Evolutionary conservation across 64 coral and sea anemone species (phyloP), one percentile per base, ranked within the genome.

Genomic region (Orbicella faveolata): DNA sequence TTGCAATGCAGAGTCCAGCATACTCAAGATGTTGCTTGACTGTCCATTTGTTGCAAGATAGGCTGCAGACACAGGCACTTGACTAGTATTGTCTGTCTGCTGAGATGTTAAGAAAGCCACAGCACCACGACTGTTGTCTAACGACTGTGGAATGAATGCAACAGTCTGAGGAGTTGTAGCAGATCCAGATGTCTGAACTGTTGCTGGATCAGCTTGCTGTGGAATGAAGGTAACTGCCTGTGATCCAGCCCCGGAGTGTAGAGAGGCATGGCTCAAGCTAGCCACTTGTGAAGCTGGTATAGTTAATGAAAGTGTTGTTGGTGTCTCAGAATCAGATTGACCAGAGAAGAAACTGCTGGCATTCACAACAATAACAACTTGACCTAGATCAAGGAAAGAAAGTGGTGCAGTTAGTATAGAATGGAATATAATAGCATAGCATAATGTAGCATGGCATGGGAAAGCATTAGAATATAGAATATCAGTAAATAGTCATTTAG

Each of bases 281-380:
- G 91, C 86, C 75, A 96, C 39, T 75, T 96, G 95, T 44, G 95
- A 96, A 23, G 95, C 74, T 44, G 92, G 95, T 63, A 96, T 82
- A 15, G 88, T 93, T 34, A 93, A 44, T 6, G 95, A 88, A 70
- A 96, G 90, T 41, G 95, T 96, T 61, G 81, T 93, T 21, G 95
- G 95, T 37, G 89, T 79, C 2, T 96, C 95, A 6, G 91, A 89
- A 59, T 96, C 95, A 36, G 79, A 52, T 44, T 92, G 90, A 88
- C 83, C 55, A 19, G 92, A 76, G 86, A 93, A 96, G 73, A 96
- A 87, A 74, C 87, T 96, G 95, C 93, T 96, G 16, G 92, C 89
- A 35, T 92, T 96, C 33, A 96, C 95, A 73, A 96, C 95, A 72
- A 96, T 96, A 4, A 96, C 95, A 77, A 96, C 95, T 91, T 96